Evolutionary conservation across 2,797 vertebrate genomes (phyloP).

Genomic region (Sebastolobus altivelis): DNA sequence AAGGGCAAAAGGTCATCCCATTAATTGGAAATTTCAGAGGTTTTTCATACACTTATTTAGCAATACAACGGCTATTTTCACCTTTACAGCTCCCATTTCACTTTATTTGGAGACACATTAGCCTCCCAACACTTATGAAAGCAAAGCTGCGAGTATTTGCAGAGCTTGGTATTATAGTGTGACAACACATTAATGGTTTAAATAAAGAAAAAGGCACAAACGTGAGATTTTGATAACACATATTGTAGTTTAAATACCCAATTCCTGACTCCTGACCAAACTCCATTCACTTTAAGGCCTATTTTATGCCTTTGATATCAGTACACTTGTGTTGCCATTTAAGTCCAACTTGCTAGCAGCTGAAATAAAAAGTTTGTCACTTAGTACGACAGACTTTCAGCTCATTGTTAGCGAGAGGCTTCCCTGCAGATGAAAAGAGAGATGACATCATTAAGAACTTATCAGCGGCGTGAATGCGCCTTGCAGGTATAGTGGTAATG

Average conservation of each 20-base stretch:
- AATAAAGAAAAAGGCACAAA: not conserved
- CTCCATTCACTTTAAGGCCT: not conserved
- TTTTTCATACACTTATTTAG: fast-evolving
- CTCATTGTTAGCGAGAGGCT: not conserved
- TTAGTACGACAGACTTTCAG: not conserved
- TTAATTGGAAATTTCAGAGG: not conserved
- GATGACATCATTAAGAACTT: conserved; percentile 61
- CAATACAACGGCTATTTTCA: no score
- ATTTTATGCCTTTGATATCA: not conserved
- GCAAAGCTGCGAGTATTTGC: not conserved
- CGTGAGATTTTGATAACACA: not conserved
- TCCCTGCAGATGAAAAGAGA: conserved; percentile 39
- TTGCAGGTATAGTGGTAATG: conserved; percentile 70
- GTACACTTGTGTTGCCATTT: no score
- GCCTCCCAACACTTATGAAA: not conserved
- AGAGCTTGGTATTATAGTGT: not conserved
- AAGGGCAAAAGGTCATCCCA: not conserved
- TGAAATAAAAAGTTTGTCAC: conserved; percentile 25
- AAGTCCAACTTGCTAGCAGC: not conserved
- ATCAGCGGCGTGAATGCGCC: conserved; percentile 51
- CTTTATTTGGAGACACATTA: no score
- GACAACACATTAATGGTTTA: fast-evolving
- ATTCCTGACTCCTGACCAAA: not conserved
- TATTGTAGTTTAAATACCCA: not conserved
- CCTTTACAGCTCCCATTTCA: no score